Conservation (phyloP, 2,113 vertebrate species). For the Misgurnus mizolepis region DNA sequence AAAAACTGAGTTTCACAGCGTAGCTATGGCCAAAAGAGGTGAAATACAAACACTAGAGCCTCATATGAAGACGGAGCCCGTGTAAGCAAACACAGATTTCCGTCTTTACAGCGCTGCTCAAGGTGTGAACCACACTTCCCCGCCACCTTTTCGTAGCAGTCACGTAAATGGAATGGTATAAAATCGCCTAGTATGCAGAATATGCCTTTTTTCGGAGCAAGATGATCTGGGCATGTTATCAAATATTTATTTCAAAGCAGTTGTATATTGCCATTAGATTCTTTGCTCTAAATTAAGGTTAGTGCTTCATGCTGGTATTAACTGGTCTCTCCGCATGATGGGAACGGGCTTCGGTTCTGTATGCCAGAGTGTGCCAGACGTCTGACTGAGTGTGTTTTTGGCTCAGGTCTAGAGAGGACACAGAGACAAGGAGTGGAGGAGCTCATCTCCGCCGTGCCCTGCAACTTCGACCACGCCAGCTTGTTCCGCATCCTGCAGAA, state of each 20-base stretch:
- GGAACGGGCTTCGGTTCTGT: conserved; percentile 75
- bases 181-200: background rate
- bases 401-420: conserved; percentile 76
- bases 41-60: conserved; percentile 64
- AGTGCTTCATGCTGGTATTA: background rate
- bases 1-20: conserved; percentile 63
- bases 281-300: background rate
- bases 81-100: conserved; percentile 49
- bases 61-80: conserved; percentile 53
- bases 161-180: background rate
- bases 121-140: conserved; percentile 36
- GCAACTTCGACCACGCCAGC: conserved; percentile 86
- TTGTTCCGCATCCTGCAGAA: conserved; percentile 90
- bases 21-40: conserved; percentile 69
- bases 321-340: background rate
- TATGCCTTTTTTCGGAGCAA: background rate
- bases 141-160: background rate
- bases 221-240: background rate
- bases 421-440: conserved; percentile 82
- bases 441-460: conserved; percentile 88
- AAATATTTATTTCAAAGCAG: background rate
- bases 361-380: conserved; percentile 11
- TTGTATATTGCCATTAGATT: background rate
- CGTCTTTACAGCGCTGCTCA: conserved; percentile 29
- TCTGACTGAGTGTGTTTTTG: conserved; percentile 45